Percentiles rank a stretch among this genome's conserved stretches.
Conservation (phyloP, 2,888 invertebrate genomes). For the Ceratothoa steindachneri region DNA sequence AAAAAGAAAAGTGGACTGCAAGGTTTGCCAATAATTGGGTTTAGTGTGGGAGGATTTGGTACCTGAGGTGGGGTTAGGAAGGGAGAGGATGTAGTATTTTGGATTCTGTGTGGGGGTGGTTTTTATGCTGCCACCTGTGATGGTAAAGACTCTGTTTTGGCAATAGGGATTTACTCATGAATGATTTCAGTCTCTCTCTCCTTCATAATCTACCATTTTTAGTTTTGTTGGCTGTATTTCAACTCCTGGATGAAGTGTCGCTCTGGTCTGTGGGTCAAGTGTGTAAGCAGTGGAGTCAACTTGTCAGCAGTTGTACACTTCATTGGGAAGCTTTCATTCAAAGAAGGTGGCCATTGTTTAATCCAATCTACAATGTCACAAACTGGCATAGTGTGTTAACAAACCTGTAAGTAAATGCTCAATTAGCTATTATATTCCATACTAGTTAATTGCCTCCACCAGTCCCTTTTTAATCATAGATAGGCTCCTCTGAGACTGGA, state of each 20-base stretch:
- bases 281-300: slow-evolving; percentile 75
- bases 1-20: too few relatives aligned
- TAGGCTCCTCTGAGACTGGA: neutral
- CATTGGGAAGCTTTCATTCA: slow-evolving; percentile 76
- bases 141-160: too few relatives aligned
- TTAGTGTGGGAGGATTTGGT: too few relatives aligned
- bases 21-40: too few relatives aligned
- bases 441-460: neutral
- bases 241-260: slow-evolving; percentile 84
- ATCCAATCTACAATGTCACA: slow-evolving; percentile 65
- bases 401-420: slow-evolving; percentile 39
- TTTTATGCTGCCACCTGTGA: too few relatives aligned
- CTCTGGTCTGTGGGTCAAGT: slow-evolving; percentile 83
- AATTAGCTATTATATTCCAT: neutral
- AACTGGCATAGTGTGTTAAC: slow-evolving; percentile 75
- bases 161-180: too few relatives aligned
- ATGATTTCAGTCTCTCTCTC: too few relatives aligned
- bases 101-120: too few relatives aligned
- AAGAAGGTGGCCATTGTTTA: slow-evolving; percentile 79
- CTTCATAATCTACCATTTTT: slow-evolving; percentile 50
- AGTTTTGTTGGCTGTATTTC: slow-evolving; percentile 82
- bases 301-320: slow-evolving; percentile 56
- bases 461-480: neutral
- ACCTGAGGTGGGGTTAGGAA: too few relatives aligned
- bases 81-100: too few relatives aligned